Conservation (phyloP, 2,888 invertebrate species). For the Pachymerium ferrugineum region DNA sequence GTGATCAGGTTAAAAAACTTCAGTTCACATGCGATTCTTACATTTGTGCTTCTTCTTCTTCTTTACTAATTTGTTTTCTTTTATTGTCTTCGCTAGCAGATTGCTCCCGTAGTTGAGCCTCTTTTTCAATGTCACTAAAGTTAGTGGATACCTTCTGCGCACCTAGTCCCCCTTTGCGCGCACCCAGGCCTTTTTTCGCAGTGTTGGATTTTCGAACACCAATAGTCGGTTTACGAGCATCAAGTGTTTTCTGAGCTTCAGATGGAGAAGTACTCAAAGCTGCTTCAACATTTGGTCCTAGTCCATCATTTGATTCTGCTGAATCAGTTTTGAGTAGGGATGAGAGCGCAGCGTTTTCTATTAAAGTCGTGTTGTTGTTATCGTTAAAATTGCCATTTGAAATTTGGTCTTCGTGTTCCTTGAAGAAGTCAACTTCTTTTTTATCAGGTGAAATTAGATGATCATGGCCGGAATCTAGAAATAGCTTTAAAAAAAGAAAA, state of each 20-base stretch:
- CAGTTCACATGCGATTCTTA: too few species aligned
- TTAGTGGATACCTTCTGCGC: constrained; percentile 91
- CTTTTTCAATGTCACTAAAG: constrained; percentile 89
- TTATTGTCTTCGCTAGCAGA: constrained; percentile 50
- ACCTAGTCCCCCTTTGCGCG: constrained; percentile 81
- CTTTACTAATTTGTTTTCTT: constrained; percentile 49
- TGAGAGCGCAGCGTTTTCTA: constrained; percentile 34
- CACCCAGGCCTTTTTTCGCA: constrained; percentile 70
- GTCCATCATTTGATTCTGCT: constrained; percentile 5
- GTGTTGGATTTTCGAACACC: constrained; percentile 61
- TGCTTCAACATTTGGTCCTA: constrained; percentile 52
- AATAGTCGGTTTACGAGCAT: constrained; percentile 62
- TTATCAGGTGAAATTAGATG: constrained; percentile 49
- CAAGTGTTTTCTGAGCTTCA: constrained; percentile 44
- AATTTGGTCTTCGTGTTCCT: constrained; percentile 55
- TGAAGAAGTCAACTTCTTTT: constrained; percentile 85
- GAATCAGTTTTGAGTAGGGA: constrained; percentile 12
- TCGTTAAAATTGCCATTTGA: constrained; percentile 35
- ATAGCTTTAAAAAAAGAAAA: constrained; percentile 58
- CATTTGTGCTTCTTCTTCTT: constrained; percentile 60
- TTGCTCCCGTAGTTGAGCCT: constrained; percentile 64
- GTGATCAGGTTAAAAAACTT: too few species aligned
- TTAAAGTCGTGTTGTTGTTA: constrained; percentile 34
- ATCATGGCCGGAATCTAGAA: constrained; percentile 62
- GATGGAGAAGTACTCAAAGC: constrained; percentile 48